Base-by-base conservation (phyloP, 2,888 invertebrate species). In the Oxycera nigricornis region DNA sequence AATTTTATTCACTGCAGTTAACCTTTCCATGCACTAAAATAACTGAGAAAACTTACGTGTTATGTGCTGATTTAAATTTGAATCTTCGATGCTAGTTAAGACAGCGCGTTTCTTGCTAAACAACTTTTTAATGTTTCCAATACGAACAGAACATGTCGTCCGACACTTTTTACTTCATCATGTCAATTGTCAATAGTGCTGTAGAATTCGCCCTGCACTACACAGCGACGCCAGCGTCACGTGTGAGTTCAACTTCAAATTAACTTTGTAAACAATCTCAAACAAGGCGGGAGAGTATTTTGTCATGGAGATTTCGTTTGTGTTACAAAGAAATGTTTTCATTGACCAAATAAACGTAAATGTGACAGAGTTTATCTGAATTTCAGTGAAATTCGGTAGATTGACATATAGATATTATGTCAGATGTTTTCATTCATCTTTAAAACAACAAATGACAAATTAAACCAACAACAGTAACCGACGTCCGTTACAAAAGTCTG, bases 251-350 rank as follows among this genome's bases (percentile, higher is more conserved):
- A 46, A 46, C 46, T 35, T 35, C 35, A 11, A 35, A 11, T 57
- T 14, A 30, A 50, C 31, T 11, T 20, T n/a, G 26, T 26, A 52
- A 7, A 9, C 20, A 1, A 70, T 26, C n/a, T n/a, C n/a, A n/a
- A n/a, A n/a, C n/a, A n/a, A n/a, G 55, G 31, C 52, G 68, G 31
- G 52, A 31, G 31, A 70, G 14, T 28, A 55, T 55, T 70, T 70
- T 35, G 11, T 24, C 55, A 70, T 70, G 55, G 70, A 52, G 70
- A 70, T 50, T 22, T 17, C 39, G 7, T 55, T 39, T 35, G 30
- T 22, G 3, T 20, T 4, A 67, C 2, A 2, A 46, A 2, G n/a
- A 24, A 41, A 26, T 68, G 28, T 28, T 52, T 26, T 9, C 30
- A 50, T 46, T 50, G 46, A 50, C 28, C n/a, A 50, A 68, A 68